Base-by-base conservation (phyloP, 2,113 vertebrate genomes). In the Anser cygnoides region DNA sequence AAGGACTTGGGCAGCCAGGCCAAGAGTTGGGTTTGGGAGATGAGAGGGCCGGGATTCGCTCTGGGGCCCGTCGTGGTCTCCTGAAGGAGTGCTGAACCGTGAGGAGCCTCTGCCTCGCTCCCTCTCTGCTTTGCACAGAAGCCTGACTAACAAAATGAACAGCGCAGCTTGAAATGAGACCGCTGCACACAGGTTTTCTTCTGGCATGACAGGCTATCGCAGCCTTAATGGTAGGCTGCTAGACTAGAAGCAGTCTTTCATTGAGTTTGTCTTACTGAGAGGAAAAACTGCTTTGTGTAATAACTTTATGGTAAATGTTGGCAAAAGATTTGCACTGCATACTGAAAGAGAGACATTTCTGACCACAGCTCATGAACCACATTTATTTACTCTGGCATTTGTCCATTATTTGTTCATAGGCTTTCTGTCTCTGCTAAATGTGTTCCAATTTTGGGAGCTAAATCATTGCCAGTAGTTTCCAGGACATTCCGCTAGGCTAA, bases 321-420 rank as follows among this genome's bases (percentile, higher is more conserved):
- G 99, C 99, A 99, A 98, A 97, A 95, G 97, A 95, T 98, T 98
- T 98, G 98, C 98, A 96, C 97, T 98, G 98, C 98, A 98, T 98
- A 98, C 98, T 98, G 98, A 98, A 98, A 98, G 97, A 97, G 98
- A 98, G 98, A 99, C 98, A 98, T 98, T 99, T 99, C 98, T 99
- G 98, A 99, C 99, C 99, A 92, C 98, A 99, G 98, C 98, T 99
- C 98, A 98, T 98, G 99, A 99, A 99, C 98, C 98, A 71, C 98
- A 98, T 98, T 98, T 99, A 99, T 99, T 99, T 99, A 99, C 98
- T 98, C 98, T 99, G 99, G 99, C 99, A 89, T 96, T 96, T 95
- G 94, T 98, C 98, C 98, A 99, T 98, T 98, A 98, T 99, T 99
- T 99, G 98, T 99, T 99, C 99, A 99, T 98, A 98, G 98, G 98